These are phyloP conservation scores for Zhuqinia jingwanae DNA, from an alignment of 2,888 invertebrate species.

Conservation along the genomic window DNA sequence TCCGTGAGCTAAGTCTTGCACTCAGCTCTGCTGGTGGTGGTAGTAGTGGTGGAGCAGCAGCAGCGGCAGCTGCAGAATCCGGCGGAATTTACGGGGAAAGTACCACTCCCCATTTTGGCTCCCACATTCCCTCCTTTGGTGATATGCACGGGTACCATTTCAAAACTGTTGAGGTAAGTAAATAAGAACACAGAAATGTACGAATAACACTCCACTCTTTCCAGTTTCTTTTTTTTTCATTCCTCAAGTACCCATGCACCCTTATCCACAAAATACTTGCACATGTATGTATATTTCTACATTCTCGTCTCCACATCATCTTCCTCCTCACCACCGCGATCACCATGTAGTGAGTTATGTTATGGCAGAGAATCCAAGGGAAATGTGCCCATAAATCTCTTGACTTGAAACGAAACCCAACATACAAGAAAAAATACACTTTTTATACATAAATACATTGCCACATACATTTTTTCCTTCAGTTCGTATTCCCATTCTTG, in stretches of 20 bases:
- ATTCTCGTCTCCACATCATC: conserved; percentile 16
- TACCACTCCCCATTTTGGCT: conserved; percentile 70
- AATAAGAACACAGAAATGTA: conserved; percentile 2
- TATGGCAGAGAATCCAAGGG: conserved; percentile 46
- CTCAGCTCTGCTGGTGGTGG: conserved; percentile 4
- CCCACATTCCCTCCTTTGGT: conserved; percentile 64
- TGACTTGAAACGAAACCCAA: neutral
- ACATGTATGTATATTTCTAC: neutral
- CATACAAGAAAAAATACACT: conserved; percentile 37
- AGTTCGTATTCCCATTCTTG: conserved; percentile 8
- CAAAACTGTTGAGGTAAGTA: conserved; percentile 86
- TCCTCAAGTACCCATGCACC: conserved; percentile 27
- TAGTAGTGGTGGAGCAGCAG: no score
- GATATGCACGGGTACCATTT: conserved; percentile 81
- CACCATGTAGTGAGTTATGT: conserved; percentile 53
- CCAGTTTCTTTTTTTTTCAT: conserved; percentile 9
- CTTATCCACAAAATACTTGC: neutral
- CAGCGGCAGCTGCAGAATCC: conserved; percentile 32
- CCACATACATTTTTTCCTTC: neutral
- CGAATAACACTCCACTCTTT: neutral
- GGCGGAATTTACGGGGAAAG: conserved; percentile 64
- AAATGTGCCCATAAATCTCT: conserved; percentile 62
- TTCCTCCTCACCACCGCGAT: conserved; percentile 13
- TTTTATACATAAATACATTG: conserved; percentile 28
- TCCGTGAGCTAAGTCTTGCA: conserved; percentile 68